Percentiles rank a stretch among this genome's conserved stretches.
phyloP scores from a whole-genome alignment of 1,140 invertebrate genomes.

The Odontomachus brunneus region DNA sequence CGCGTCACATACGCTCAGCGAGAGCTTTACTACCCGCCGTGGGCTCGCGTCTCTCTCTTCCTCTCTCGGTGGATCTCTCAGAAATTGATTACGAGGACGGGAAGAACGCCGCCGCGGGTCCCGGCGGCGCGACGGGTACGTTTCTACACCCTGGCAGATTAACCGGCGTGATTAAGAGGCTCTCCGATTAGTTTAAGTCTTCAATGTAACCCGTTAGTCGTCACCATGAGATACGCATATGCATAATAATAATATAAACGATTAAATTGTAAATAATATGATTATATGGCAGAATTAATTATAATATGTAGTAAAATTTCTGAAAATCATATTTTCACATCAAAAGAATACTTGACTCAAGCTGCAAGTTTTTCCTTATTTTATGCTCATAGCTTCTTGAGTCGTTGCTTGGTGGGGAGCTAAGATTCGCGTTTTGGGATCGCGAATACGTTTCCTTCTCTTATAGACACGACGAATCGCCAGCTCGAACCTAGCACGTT shows the following conservation, averaged over 20 bases:
- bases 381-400: background rate
- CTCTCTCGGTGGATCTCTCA: no score
- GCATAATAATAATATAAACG: background rate
- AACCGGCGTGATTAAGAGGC: constrained; percentile 39
- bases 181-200: background rate
- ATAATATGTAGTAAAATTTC: background rate
- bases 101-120: constrained; percentile 7
- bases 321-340: no score
- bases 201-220: background rate
- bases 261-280: background rate
- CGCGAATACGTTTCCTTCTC: background rate
- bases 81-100: constrained; percentile 64
- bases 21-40: constrained; percentile 20
- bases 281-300: no score
- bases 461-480: background rate
- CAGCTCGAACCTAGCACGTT: background rate
- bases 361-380: background rate
- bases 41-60: background rate
- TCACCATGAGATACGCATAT: background rate
- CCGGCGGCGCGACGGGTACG: background rate
- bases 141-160: constrained; percentile 9
- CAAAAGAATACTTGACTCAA: no score
- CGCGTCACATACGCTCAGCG: background rate
- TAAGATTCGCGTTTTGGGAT: background rate
- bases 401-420: background rate